Evolutionary conservation across 2,888 invertebrate species (phyloP).

Genomic region (Hypomecis punctinalis): DNA sequence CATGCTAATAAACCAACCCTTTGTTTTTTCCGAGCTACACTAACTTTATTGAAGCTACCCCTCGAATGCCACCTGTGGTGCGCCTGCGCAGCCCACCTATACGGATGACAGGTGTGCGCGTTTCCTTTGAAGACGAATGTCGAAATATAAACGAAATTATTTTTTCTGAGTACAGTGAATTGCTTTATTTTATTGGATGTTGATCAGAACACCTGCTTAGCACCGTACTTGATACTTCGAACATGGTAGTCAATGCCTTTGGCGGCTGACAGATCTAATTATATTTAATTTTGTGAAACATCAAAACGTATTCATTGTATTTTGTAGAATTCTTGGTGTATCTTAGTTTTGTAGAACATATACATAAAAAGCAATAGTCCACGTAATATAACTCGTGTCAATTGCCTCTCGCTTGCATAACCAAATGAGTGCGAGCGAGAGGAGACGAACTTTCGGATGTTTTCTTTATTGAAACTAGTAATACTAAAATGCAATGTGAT

Average conservation of each 20-base stretch:
- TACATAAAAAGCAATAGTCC: too few relatives aligned
- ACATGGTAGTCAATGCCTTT: too few relatives aligned
- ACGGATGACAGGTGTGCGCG: slow-evolving; percentile 52
- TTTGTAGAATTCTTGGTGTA: too few relatives aligned
- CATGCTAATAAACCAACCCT: slow-evolving; percentile 17
- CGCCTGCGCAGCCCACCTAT: slow-evolving; percentile 42
- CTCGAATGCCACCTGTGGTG: slow-evolving; percentile 40
- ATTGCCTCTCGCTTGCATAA: too few relatives aligned
- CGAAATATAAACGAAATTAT: slow-evolving; percentile 20
- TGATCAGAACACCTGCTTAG: background rate
- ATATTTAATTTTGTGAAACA: background rate
- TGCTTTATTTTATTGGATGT: background rate
- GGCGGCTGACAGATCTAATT: background rate
- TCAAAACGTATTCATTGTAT: too few relatives aligned
- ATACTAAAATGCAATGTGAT: too few relatives aligned
- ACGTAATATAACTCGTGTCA: too few relatives aligned
- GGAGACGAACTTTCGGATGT: too few relatives aligned
- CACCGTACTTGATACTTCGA: background rate
- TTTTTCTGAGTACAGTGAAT: background rate
- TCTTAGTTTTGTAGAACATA: too few relatives aligned
- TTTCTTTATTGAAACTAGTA: too few relatives aligned
- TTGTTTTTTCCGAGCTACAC: slow-evolving; percentile 11
- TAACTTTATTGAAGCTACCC: slow-evolving; percentile 14
- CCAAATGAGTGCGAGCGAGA: too few relatives aligned
- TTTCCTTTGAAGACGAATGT: slow-evolving; percentile 45